Percentiles rank a stretch among this genome's conserved stretches.
These are phyloP conservation scores for Aspidapion aeneum DNA, from an alignment of 2,888 invertebrate genomes.

Conservation along the genomic window DNA sequence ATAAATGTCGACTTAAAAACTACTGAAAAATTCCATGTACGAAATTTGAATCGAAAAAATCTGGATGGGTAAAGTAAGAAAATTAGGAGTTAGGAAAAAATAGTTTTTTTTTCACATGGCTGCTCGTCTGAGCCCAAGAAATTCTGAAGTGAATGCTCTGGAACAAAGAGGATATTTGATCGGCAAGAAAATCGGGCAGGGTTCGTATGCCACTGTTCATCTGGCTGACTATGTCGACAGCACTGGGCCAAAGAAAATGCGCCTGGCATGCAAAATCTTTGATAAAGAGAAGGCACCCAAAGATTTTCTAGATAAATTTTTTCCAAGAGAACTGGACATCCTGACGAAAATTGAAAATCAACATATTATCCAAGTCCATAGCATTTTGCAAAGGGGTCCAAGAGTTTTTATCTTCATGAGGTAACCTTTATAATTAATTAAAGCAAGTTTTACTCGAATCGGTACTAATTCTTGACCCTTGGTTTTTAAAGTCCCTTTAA, in stretches of 20 bases:
- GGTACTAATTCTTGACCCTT: too few species aligned
- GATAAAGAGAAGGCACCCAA: slow-evolving; percentile 84
- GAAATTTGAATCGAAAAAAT: slow-evolving; percentile 11
- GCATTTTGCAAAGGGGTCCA: slow-evolving; percentile 77
- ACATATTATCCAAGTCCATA: slow-evolving; percentile 86
- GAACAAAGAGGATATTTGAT: slow-evolving; percentile 81
- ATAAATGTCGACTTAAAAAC: slow-evolving; percentile 16
- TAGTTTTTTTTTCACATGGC: slow-evolving; percentile 51
- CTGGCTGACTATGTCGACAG: slow-evolving; percentile 78
- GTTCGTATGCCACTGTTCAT: slow-evolving; percentile 88
- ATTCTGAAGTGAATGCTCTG: slow-evolving; percentile 81
- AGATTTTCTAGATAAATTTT: slow-evolving; percentile 90
- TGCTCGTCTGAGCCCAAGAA: slow-evolving; percentile 69
- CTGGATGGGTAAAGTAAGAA: slow-evolving; percentile 32
- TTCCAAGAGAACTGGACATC: slow-evolving; percentile 89
- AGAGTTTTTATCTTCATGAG: slow-evolving; percentile 90
- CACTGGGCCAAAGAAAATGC: slow-evolving; percentile 65
- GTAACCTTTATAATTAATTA: too few species aligned
- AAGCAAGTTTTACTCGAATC: too few species aligned
- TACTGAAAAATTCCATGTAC: slow-evolving; percentile 20
- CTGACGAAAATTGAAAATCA: slow-evolving; percentile 86
- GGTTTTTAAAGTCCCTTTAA: too few species aligned
- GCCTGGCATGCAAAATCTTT: slow-evolving; percentile 87
- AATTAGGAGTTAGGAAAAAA: slow-evolving; percentile 23
- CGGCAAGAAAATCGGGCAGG: slow-evolving; percentile 81